A percentile compares a stretch with the other conserved stretches of the same genome.
Evolutionary conservation across 2,888 invertebrate genomes (phyloP).

Genomic region (Crepidodera aurea): DNA sequence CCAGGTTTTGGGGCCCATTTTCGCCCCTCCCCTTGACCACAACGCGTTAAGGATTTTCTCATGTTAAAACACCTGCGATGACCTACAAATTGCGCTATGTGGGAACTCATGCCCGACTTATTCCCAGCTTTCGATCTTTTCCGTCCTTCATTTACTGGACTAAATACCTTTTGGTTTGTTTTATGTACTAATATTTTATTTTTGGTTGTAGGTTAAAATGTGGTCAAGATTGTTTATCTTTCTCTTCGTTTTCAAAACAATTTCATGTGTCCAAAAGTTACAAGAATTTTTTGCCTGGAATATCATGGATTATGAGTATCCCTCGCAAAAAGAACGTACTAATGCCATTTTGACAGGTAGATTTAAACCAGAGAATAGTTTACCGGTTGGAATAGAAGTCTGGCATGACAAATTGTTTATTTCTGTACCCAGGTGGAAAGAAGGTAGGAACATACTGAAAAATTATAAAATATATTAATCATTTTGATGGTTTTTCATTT

Average conservation of each 20-base stretch:
- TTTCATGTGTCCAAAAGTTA: slow-evolving; percentile 30
- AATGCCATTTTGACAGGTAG: slow-evolving; percentile 71
- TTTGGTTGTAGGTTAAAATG: slow-evolving; percentile 2
- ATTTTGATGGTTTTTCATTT: too few relatives aligned
- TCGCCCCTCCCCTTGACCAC: too few relatives aligned
- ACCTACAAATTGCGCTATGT: too few relatives aligned
- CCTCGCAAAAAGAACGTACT: slow-evolving; percentile 68
- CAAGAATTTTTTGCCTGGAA: slow-evolving; percentile 72
- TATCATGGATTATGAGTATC: slow-evolving; percentile 78
- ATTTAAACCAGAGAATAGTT: slow-evolving; percentile 78
- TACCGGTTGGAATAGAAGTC: slow-evolving; percentile 84
- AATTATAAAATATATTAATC: too few relatives aligned
- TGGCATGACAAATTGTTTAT: slow-evolving; percentile 85
- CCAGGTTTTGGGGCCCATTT: too few relatives aligned
- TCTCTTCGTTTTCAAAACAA: neutral
- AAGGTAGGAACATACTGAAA: too few relatives aligned
- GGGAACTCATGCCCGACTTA: too few relatives aligned
- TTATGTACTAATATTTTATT: neutral
- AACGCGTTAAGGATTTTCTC: too few relatives aligned
- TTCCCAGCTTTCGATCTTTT: too few relatives aligned
- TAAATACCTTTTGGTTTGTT: too few relatives aligned
- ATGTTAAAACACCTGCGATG: too few relatives aligned
- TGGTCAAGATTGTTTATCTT: neutral
- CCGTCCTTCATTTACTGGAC: too few relatives aligned
- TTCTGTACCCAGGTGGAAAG: slow-evolving; percentile 81